Base-by-base conservation (phyloP, 2,797 vertebrate species). In the Hafferia zeledoni region DNA sequence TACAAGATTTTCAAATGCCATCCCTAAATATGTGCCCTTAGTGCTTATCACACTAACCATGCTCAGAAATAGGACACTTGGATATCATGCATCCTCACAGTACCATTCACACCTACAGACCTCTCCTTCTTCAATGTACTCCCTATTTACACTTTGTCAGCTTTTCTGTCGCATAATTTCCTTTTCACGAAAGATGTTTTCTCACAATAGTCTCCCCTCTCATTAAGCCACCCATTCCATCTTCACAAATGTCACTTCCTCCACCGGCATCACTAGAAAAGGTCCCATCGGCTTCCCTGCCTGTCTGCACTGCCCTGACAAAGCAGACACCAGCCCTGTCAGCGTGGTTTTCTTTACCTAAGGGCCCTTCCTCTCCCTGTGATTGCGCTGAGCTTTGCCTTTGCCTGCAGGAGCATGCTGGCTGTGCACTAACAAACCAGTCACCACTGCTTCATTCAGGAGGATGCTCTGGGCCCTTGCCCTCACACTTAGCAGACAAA, bases 51-150 rank as follows among this genome's bases (percentile, higher is more conserved):
- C 23, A 75, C 10, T 50, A 83, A 43, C 47, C 14, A 17, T 24
- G n/a, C 43, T 76, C 67, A 95, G 63, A 94, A 84, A 47, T 17
- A 89, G 56, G 56, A 41, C 18, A 67, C 13, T 72, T 69, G 4
- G 28, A 30, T 72, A 25, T 60, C 31, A 76, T 1, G 7, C 20
- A 53, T 53, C 20, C 31, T 64, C 17, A 39, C 23, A 61, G 50
- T 39, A 64, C 49, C n/a, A 39, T 57, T 74, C 0, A 0, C 0
- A 0, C 53, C 76, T 57, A 43, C 17, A 84, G 47, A 57, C 8
- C 6, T 67, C 27, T 93, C 37, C 37, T 79, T 60, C 67, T 80
- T 59, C 69, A 19, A 0, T 17, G 44, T 30, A 27, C 18, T 80
- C 47, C 31, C 17, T 61, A 27, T 72, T 88, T 57, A 78, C 46